These are phyloP conservation scores for Fissipunctia ypsillon DNA, from an alignment of 2,888 invertebrate species.

Conservation along the genomic window DNA sequence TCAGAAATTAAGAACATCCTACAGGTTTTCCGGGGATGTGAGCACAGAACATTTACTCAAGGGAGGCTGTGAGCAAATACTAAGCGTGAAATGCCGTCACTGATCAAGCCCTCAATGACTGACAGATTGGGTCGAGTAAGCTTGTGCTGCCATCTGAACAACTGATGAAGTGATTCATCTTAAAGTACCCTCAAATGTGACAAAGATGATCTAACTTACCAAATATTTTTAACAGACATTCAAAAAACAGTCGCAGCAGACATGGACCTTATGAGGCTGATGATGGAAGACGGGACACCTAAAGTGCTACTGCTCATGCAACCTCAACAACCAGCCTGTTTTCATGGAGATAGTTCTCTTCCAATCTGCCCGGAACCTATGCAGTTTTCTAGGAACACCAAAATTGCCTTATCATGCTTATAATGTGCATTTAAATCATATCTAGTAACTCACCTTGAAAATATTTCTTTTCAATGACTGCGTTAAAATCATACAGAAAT, in stretches of 20 bases:
- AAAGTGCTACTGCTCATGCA: slow-evolving; percentile 32
- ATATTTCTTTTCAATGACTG: not conserved
- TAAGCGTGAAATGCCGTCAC: not conserved
- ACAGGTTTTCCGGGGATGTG: not conserved
- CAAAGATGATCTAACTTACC: slow-evolving; percentile 5
- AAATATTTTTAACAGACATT: slow-evolving; percentile 14
- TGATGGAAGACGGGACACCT: slow-evolving; percentile 4
- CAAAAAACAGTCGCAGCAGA: slow-evolving; percentile 9
- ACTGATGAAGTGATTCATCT: not conserved
- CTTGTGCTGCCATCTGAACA: not conserved
- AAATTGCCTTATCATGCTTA: not conserved
- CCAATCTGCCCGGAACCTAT: not conserved
- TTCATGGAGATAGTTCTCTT: slow-evolving; percentile 2
- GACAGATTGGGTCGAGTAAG: not conserved
- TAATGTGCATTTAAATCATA: not conserved
- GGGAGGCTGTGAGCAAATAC: too few species aligned
- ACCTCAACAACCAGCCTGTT: slow-evolving; percentile 22
- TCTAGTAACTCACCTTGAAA: not conserved
- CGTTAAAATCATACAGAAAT: not conserved
- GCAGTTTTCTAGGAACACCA: not conserved
- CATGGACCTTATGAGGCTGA: not conserved
- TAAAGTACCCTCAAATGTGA: not conserved
- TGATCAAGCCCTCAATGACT: not conserved
- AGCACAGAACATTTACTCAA: too few species aligned
- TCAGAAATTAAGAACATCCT: not conserved